Conservation (phyloP, 2,113 vertebrate species). For the Daboia siamensis region DNA sequence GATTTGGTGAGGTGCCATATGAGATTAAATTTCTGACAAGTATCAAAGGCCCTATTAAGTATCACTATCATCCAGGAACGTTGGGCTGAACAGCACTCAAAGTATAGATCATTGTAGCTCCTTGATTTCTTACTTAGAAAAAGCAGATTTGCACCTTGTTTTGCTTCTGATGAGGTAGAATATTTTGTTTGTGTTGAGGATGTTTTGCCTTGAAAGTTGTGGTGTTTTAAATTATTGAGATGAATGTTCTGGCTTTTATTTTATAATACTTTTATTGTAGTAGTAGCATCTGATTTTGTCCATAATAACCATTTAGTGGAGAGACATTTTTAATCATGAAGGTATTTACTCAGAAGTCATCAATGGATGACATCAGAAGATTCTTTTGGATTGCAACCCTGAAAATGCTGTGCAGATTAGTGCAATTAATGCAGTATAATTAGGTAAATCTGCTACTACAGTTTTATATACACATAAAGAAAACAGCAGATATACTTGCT, state of each 20-base stretch:
- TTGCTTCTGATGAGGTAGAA: not conserved
- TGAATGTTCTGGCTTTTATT: not conserved
- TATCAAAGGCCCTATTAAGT: not conserved
- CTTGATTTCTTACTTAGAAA: not conserved
- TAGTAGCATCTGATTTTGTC: not conserved
- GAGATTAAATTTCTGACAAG: not conserved
- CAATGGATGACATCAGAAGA: not conserved
- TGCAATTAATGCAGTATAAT: not conserved
- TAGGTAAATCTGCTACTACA: not conserved
- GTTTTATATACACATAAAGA: not conserved
- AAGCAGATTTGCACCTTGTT: not conserved
- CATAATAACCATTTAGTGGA: not conserved
- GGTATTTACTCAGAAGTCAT: not conserved
- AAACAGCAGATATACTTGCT: not conserved
- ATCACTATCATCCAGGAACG: not conserved
- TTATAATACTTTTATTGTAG: not conserved
- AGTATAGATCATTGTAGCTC: not conserved
- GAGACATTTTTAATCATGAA: not conserved
- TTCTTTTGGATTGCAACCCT: not conserved
- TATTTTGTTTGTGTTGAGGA: not conserved
- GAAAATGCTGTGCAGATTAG: not conserved
- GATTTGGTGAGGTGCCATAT: not conserved
- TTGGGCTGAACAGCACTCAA: not conserved
- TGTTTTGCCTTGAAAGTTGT: not conserved
- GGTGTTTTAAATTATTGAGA: not conserved